Base-by-base conservation (phyloP, 2,113 vertebrate genomes). In the Malurus cyaneus region DNA sequence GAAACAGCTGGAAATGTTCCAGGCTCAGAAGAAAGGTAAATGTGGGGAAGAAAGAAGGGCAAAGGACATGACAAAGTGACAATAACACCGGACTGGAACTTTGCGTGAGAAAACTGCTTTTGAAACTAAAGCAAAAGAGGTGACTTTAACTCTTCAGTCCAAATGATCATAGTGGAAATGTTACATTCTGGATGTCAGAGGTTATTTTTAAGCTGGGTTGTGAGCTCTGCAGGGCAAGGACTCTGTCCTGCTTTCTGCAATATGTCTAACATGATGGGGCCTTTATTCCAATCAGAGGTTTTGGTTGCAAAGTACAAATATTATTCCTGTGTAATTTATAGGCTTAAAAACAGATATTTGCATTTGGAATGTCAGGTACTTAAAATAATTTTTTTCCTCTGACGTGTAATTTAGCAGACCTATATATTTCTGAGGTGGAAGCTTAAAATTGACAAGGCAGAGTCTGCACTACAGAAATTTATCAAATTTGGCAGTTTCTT, bases 1-100 rank as follows among this genome's bases (percentile, higher is more conserved):
- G 98, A 99, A 99, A 92, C 98, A 99, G 97, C 93, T 99, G 97
- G 98, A 99, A 94, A 97, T 99, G 96, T 99, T 99, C 97, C 96
- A 97, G 53, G 92, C 98, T 70, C 99, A 99, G 97, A 99, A 99
- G 92, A 99, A 99, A 98, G 99, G 99, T 99, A 94, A 97, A 80
- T 94, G 80, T 46, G 83, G 80, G 90, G 77, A 96, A 85, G 83
- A 84, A 53, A 80, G 72, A 89, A 81, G 83, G 86, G 65, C 65
- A 87, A 88, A 96, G 69, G 62, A 67, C 28, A n/a, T 72, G 80
- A 61, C 39, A 88, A 93, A 49, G 61, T 89, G 90, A 88, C 79
- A 66, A 52, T 60, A 78, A 70, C 56, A 72, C 62, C 62, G 3
- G 81, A 92, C 88, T 95, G 74, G 64, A 86, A 56, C 50, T 96